Evolutionary conservation across 2,797 vertebrate genomes (phyloP).

Genomic region (Mus spretus): DNA sequence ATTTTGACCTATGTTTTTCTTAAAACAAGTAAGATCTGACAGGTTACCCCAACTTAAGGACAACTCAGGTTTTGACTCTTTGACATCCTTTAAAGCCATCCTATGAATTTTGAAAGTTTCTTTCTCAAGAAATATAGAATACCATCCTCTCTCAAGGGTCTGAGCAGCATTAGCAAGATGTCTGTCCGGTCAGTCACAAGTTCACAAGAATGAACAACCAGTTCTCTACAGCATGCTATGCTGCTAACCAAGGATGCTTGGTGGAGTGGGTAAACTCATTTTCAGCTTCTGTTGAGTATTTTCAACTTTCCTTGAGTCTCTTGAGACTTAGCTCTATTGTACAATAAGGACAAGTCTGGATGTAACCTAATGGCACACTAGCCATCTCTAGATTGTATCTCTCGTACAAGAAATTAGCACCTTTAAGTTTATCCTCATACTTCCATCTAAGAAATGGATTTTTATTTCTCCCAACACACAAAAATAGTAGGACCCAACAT

Average conservation of each 20-base stretch:
- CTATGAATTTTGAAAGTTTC: background rate
- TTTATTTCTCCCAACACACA: conserved; percentile 53
- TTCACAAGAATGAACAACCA: background rate
- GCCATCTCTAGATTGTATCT: background rate
- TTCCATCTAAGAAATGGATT: conserved; percentile 56
- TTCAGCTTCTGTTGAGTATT: background rate
- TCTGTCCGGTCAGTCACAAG: background rate
- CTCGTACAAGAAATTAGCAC: background rate
- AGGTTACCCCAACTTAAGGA: background rate
- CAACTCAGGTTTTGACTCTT: background rate
- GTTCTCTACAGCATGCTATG: background rate
- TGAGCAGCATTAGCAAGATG: no score
- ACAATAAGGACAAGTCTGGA: background rate
- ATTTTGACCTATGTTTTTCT: background rate
- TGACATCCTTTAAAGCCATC: background rate
- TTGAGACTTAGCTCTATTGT: background rate
- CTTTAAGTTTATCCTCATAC: background rate
- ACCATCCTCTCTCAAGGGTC: background rate
- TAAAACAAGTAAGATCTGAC: background rate
- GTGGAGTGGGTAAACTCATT: background rate
- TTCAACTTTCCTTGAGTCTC: background rate
- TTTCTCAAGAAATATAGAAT: background rate
- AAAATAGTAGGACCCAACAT: background rate
- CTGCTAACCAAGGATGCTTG: background rate
- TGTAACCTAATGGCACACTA: background rate